These are phyloP conservation scores for Nymphalis urticae DNA, from an alignment of 2,888 invertebrate genomes.

Conservation along the genomic window DNA sequence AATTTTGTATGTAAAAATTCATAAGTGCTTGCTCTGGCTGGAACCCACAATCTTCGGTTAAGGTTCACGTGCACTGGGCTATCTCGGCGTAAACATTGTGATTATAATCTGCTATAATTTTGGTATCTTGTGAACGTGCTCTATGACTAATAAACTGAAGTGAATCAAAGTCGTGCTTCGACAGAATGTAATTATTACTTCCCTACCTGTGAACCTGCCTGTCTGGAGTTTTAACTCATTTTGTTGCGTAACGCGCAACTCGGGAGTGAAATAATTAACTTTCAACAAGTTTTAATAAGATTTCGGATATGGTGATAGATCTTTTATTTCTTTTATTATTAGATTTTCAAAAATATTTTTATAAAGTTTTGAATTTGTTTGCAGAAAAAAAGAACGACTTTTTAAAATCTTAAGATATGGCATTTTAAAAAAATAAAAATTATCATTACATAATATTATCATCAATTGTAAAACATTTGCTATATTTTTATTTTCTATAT, in stretches of 20 bases:
- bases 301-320: slow-evolving; percentile 34
- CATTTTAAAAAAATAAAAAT: too few species aligned
- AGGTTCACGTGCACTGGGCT: too few species aligned
- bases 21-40: too few species aligned
- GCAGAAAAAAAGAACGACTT: too few species aligned
- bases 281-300: slow-evolving; percentile 57
- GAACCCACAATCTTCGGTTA: too few species aligned
- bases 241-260: slow-evolving; percentile 38
- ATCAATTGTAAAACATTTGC: too few species aligned
- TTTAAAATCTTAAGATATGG: too few species aligned
- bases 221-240: slow-evolving; percentile 36
- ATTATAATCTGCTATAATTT: not conserved
- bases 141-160: slow-evolving; percentile 10
- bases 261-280: slow-evolving; percentile 51
- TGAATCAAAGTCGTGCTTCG: slow-evolving; percentile 30
- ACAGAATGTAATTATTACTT: slow-evolving; percentile 33
- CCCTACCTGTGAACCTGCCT: slow-evolving; percentile 29
- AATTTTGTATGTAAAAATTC: too few species aligned
- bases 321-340: not conserved
- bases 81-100: too few species aligned
- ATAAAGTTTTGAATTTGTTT: too few species aligned
- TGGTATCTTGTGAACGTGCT: not conserved
- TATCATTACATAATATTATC: too few species aligned
- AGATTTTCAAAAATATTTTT: not conserved
- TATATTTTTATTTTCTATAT: too few species aligned